These are phyloP conservation scores for Meloidogyne floridensis DNA, from an alignment of 1,140 invertebrate species.

Conservation along the genomic window DNA sequence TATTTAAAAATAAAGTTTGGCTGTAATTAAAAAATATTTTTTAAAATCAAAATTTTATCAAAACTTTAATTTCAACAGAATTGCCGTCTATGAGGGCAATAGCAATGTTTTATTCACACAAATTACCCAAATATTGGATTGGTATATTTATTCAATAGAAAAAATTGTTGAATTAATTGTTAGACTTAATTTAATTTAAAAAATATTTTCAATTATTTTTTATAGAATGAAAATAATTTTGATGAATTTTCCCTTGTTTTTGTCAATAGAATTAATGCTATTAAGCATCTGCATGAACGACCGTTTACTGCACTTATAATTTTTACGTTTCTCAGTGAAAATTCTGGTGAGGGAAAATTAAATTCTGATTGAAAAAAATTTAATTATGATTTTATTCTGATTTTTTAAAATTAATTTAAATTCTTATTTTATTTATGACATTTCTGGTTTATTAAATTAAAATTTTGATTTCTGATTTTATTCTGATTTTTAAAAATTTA, in stretches of 20 bases:
- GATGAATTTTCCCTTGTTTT: neutral
- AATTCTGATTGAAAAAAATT: neutral
- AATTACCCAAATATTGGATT: neutral
- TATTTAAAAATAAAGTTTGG: neutral
- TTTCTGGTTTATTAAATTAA: too few species aligned
- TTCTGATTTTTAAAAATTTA: too few species aligned
- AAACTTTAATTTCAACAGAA: neutral
- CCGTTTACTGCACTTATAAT: neutral
- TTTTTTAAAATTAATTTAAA: too few species aligned
- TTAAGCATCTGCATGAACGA: neutral
- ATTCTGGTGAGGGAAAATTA: neutral
- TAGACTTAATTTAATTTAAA: neutral
- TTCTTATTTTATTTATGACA: too few species aligned
- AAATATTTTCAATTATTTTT: neutral
- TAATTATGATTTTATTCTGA: neutral
- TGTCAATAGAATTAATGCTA: neutral
- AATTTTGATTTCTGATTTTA: too few species aligned
- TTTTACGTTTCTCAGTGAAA: neutral
- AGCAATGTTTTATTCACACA: neutral
- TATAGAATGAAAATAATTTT: constrained; percentile 4
- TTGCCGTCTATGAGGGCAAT: neutral
- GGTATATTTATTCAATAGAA: neutral
- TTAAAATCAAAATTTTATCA: too few species aligned
- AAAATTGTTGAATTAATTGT: neutral
- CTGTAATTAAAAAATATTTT: too few species aligned